phyloP scores from a whole-genome alignment of 2,113 vertebrate genomes.

The Xiphophorus hellerii region DNA sequence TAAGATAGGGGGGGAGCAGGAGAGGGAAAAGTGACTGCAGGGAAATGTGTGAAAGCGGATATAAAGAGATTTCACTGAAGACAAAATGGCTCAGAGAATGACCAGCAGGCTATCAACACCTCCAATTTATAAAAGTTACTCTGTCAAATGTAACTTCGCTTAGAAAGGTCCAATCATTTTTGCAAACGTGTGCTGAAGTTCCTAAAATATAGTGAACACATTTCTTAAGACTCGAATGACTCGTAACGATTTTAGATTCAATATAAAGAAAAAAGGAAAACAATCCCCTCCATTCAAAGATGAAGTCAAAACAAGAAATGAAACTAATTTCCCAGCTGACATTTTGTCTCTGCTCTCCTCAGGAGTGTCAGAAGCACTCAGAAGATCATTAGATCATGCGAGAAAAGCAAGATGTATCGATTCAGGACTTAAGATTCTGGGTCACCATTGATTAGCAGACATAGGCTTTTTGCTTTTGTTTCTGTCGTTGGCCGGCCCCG shows the following conservation, averaged over 20 bases:
- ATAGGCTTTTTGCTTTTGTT: constrained; percentile 38
- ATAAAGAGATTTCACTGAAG: constrained; percentile 43
- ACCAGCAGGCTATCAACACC: constrained; percentile 45
- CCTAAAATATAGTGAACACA: constrained; percentile 8
- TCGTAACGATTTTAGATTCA: neutral
- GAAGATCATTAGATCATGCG: constrained; percentile 62
- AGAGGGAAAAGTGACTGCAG: constrained; percentile 3
- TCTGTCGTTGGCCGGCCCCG: constrained; percentile 31
- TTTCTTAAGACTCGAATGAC: neutral
- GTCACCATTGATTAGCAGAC: constrained; percentile 70
- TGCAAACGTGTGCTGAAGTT: constrained; percentile 31
- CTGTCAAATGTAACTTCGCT: constrained; percentile 28
- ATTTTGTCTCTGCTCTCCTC: constrained; percentile 28
- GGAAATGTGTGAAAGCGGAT: constrained; percentile 14
- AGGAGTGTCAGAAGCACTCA: constrained; percentile 32
- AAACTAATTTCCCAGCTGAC: constrained; percentile 35
- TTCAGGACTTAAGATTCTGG: constrained; percentile 51
- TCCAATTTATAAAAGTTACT: constrained; percentile 33
- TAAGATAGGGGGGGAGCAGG: constrained; percentile 23
- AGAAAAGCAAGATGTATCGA: constrained; percentile 59
- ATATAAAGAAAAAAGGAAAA: neutral
- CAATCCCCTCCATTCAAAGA: neutral
- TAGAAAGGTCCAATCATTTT: constrained; percentile 54
- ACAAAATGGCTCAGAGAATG: constrained; percentile 30
- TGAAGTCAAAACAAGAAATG: constrained; percentile 4